Evolutionary conservation across 1,140 invertebrate genomes (phyloP), one percentile per base, ranked within the genome.

Genomic region (Harpegnathos saltator): DNA sequence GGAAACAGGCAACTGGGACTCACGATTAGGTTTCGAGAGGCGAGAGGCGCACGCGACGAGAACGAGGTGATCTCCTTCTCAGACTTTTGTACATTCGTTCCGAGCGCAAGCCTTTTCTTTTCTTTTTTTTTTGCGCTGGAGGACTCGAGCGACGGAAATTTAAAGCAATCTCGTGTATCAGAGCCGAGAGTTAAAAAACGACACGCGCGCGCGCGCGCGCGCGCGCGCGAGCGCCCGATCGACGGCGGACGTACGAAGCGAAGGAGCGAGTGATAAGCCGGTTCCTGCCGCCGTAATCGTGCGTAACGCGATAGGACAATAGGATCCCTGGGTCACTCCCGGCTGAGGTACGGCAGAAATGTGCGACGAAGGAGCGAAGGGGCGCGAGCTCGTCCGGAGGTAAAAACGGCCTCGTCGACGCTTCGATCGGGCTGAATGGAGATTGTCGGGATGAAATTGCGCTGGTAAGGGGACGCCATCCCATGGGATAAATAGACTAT

Each of bases 401-500:
- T 52, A 84, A 29, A 50, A 80, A 85, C 54, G 33, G 58, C 33
- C 58, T 81, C 54, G 19, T 33, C 59, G 84, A 80, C 83, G 26
- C 65, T 81, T 81, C 74, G 38, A 52, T 22, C 52, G 44, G n/a
- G 52, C 26, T 85, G 12, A 80, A 86, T 82, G 85, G 68, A 86
- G 85, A 86, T 86, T 86, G 84, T 65, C 26, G 61, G 74, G 63
- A 77, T 77, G 82, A 84, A 86, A 87, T 87, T 84, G 85, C 62
- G 58, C 62, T 59, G 19, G 62, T 62, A 74, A 58, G 71, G 68
- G 62, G n/a, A n/a, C 69, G 62, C 68, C 69, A 84, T 87, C 81
- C 85, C 86, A n/a, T 84, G 85, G 81, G 86, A 80, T 83, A 86
- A 83, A 84, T 86, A 86, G 73, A 86, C 77, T 50, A 44, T 75